Evolutionary conservation across 2,888 invertebrate genomes (phyloP).

Genomic region (Lasioglossum zephyrum): DNA sequence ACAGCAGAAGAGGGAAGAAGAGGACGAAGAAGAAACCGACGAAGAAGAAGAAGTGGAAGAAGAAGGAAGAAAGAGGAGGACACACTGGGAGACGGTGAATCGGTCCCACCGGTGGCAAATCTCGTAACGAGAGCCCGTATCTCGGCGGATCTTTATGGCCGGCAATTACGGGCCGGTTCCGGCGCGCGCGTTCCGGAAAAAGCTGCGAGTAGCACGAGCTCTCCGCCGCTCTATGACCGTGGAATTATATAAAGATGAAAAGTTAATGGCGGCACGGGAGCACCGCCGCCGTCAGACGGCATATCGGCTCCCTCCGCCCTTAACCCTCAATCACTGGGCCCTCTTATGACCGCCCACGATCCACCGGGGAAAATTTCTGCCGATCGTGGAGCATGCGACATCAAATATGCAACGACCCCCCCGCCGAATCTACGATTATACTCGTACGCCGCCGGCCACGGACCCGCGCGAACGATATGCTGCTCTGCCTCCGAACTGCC

Average conservation of each 20-base stretch:
- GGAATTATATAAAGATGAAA: conserved; percentile 84
- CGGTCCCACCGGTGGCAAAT: conserved; percentile 74
- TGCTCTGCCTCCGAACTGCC: not conserved
- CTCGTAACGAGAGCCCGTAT: conserved; percentile 71
- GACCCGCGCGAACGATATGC: not conserved
- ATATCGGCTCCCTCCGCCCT: conserved; percentile 70
- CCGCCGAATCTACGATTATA: conserved; percentile 83
- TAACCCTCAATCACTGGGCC: conserved; percentile 84
- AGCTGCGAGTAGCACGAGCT: conserved; percentile 41
- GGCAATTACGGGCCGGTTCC: conserved; percentile 73
- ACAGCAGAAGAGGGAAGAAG: not conserved
- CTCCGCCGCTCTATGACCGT: conserved; percentile 61
- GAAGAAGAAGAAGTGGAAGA: not conserved
- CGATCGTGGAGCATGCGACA: conserved; percentile 82
- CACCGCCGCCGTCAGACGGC: conserved; percentile 39
- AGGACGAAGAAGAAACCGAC: not conserved
- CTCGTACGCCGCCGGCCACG: conserved; percentile 29
- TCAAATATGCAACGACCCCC: conserved; percentile 81
- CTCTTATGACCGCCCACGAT: conserved; percentile 82
- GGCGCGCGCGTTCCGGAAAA: conserved; percentile 59
- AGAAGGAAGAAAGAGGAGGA: conserved; percentile 12
- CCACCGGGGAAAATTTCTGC: conserved; percentile 83
- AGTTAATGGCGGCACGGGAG: conserved; percentile 79
- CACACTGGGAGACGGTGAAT: conserved; percentile 45
- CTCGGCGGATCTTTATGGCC: conserved; percentile 75